A percentile compares a stretch with the other conserved stretches of the same genome.
phyloP scores from a whole-genome alignment of 1,140 invertebrate species.

The Trichonephila clavipes region DNA sequence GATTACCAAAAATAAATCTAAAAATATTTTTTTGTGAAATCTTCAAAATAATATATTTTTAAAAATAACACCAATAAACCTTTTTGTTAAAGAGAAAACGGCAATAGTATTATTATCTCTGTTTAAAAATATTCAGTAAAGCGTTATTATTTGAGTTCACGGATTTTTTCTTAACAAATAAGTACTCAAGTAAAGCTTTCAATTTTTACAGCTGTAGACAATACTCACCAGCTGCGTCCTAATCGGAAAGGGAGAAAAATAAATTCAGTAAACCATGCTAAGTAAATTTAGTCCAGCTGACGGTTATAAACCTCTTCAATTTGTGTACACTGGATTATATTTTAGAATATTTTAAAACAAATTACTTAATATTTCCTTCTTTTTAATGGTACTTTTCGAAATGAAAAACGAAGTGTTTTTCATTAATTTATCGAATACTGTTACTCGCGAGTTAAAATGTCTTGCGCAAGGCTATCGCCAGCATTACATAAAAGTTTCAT shows the following conservation, averaged over 20 bases:
- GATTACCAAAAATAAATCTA: too few species aligned
- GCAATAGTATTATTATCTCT: background rate
- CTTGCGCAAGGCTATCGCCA: too few species aligned
- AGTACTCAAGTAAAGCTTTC: background rate
- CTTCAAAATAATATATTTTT: too few species aligned
- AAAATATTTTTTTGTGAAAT: too few species aligned
- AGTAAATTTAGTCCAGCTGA: conserved; percentile 1
- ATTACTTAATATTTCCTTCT: too few species aligned
- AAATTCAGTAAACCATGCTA: background rate
- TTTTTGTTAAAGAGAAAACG: background rate
- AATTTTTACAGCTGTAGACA: background rate
- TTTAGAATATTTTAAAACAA: background rate
- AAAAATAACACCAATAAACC: too few species aligned
- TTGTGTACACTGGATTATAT: background rate
- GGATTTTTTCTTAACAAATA: background rate
- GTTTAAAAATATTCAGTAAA: background rate
- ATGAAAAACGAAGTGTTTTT: too few species aligned
- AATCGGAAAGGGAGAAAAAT: background rate
- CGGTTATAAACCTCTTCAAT: background rate
- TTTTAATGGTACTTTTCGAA: too few species aligned
- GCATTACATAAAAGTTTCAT: too few species aligned
- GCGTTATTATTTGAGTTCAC: too few species aligned
- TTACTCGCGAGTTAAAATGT: too few species aligned
- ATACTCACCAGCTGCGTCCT: background rate
- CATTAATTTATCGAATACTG: too few species aligned